These are phyloP conservation scores for Hylaea fasciaria DNA, from an alignment of 2,888 invertebrate species.

Conservation along the genomic window DNA sequence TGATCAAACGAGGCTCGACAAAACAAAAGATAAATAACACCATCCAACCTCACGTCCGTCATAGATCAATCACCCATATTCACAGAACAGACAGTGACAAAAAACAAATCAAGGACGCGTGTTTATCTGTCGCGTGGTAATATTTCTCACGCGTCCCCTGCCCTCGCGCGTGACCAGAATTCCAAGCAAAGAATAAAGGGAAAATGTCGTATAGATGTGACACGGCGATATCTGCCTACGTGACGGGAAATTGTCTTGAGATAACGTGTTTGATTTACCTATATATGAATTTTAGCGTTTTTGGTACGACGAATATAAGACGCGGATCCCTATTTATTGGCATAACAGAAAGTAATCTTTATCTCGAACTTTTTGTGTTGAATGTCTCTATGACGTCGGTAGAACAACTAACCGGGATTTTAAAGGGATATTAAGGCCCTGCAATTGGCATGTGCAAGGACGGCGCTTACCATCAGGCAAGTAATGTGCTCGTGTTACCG, in stretches of 20 bases:
- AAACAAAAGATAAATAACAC: not conserved
- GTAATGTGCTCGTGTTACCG: no score
- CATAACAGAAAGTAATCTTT: not conserved
- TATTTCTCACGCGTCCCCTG: constrained; percentile 63
- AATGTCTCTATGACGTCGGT: no score
- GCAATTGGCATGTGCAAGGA: no score
- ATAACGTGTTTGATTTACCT: constrained; percentile 27
- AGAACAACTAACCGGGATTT: no score
- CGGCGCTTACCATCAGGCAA: no score
- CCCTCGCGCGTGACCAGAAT: constrained; percentile 60
- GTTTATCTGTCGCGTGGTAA: constrained; percentile 61
- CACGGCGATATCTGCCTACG: constrained; percentile 31
- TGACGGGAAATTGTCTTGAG: constrained; percentile 22
- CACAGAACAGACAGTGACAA: constrained; percentile 45
- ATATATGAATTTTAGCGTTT: constrained; percentile 6
- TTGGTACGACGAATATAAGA: not conserved
- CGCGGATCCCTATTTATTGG: not conserved
- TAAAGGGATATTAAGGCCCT: no score
- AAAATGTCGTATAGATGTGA: constrained; percentile 40
- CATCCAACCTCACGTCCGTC: constrained; percentile 9
- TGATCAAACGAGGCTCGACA: not conserved
- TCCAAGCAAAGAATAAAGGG: constrained; percentile 45
- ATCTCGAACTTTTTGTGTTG: not conserved
- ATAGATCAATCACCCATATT: constrained; percentile 31
- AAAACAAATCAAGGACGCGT: constrained; percentile 60